Evolutionary conservation across 2,888 invertebrate genomes (phyloP).

Genomic region (Pemphredon lugubris): DNA sequence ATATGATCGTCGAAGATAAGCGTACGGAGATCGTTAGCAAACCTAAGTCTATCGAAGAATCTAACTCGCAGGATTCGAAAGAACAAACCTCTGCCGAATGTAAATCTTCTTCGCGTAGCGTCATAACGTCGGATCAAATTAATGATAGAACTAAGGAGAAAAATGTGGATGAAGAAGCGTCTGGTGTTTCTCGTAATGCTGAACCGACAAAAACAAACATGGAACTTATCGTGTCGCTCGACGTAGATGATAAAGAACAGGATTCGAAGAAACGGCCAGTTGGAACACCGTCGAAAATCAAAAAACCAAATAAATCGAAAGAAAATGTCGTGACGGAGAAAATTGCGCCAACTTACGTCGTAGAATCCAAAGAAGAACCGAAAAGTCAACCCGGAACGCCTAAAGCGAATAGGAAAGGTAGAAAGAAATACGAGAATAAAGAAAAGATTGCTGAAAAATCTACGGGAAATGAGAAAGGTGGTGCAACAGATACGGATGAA

Average conservation of each 20-base stretch:
- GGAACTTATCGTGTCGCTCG: constrained; percentile 32
- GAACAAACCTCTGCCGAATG: neutral
- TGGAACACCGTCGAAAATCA: constrained; percentile 16
- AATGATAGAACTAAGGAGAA: constrained; percentile 49
- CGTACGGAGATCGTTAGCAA: neutral
- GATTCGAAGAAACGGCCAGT: constrained; percentile 51
- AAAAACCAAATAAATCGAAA: constrained; percentile 26
- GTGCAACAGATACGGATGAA: neutral
- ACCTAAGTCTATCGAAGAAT: neutral
- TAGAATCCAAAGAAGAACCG: constrained; percentile 22
- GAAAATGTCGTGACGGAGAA: constrained; percentile 34
- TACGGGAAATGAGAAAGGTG: neutral
- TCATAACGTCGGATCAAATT: constrained; percentile 26
- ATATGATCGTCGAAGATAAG: neutral
- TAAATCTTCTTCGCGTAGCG: too few species aligned
- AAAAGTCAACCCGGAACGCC: constrained; percentile 21
- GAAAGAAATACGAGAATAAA: constrained; percentile 30
- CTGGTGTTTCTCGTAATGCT: neutral
- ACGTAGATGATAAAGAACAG: too few species aligned
- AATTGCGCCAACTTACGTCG: constrained; percentile 2
- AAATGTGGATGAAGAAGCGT: constrained; percentile 40
- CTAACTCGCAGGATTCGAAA: neutral
- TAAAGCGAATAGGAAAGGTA: constrained; percentile 23
- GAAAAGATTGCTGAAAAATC: constrained; percentile 6
- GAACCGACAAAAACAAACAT: neutral